A percentile compares a stretch with the other conserved stretches of the same genome.
These are phyloP conservation scores for Drosophila ercepeae DNA, from an alignment of 1,140 invertebrate species.

Conservation along the genomic window DNA sequence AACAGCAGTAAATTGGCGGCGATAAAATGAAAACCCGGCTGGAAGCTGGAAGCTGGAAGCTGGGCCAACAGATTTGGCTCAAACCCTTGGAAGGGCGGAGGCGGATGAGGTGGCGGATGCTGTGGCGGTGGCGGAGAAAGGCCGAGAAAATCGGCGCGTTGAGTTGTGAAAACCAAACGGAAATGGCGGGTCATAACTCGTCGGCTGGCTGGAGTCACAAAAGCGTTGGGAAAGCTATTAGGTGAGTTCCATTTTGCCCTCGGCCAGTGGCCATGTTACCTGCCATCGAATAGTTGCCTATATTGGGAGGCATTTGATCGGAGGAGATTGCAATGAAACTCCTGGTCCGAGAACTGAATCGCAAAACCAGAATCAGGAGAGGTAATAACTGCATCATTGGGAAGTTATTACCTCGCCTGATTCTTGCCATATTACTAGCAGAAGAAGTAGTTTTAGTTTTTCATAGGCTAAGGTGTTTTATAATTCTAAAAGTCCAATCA, in stretches of 20 bases:
- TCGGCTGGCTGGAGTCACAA: slow-evolving; percentile 34
- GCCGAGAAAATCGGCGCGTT: slow-evolving; percentile 32
- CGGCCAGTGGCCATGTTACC: background rate
- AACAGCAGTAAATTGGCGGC: slow-evolving; percentile 57
- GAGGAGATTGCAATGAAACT: slow-evolving; percentile 16
- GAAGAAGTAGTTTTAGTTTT: too few relatives aligned
- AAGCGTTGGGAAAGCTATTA: slow-evolving; percentile 22
- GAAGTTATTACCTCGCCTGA: too few relatives aligned
- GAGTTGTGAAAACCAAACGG: slow-evolving; percentile 56
- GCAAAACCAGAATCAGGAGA: background rate
- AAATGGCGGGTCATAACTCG: slow-evolving; percentile 52
- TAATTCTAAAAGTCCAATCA: too few relatives aligned
- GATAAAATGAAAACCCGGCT: slow-evolving; percentile 56
- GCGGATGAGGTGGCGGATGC: slow-evolving; percentile 8
- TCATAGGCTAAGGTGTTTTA: too few relatives aligned
- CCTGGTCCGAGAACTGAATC: background rate
- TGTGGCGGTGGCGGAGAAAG: slow-evolving; percentile 1
- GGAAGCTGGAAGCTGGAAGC: slow-evolving; percentile 56
- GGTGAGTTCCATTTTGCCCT: background rate
- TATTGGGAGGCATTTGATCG: slow-evolving; percentile 37
- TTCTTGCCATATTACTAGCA: too few relatives aligned
- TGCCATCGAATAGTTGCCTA: slow-evolving; percentile 9
- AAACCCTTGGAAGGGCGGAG: background rate
- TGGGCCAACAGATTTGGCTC: slow-evolving; percentile 29
- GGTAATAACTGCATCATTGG: too few relatives aligned